Percentiles rank a stretch among this genome's conserved stretches.
Evolutionary conservation across 1,140 invertebrate genomes (phyloP).

Genomic region (Vanessa atalanta): DNA sequence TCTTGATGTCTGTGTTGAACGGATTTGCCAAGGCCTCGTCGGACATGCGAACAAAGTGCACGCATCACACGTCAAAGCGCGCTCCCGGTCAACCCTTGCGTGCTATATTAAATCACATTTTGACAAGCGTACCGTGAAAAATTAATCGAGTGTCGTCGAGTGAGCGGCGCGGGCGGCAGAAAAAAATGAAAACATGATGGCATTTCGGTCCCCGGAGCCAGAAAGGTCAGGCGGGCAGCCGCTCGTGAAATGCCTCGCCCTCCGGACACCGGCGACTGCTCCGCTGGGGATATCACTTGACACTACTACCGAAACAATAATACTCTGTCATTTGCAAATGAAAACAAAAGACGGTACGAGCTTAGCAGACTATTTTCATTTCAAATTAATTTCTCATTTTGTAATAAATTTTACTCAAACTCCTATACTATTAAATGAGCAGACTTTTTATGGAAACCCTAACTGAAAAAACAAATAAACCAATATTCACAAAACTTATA

Average conservation of each 20-base stretch:
- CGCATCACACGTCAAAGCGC: conserved; percentile 75
- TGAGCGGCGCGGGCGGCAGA: conserved; percentile 58
- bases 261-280: conserved; percentile 53
- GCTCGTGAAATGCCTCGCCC: conserved; percentile 76
- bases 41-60: conserved; percentile 44
- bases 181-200: conserved; percentile 77
- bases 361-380: background rate
- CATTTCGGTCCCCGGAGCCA: conserved; percentile 72
- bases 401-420: background rate
- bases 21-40: conserved; percentile 38
- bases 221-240: conserved; percentile 74
- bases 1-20: conserved; percentile 33
- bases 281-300: conserved; percentile 53
- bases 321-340: conserved; percentile 26
- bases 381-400: background rate
- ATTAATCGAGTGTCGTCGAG: conserved; percentile 79
- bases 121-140: conserved; percentile 80
- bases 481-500: too few relatives aligned
- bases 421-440: background rate
- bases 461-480: too few relatives aligned
- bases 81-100: conserved; percentile 61
- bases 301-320: conserved; percentile 44
- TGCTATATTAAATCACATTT: conserved; percentile 79
- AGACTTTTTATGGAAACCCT: too few relatives aligned
- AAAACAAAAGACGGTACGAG: conserved; percentile 22